These are phyloP conservation scores for Drosophila paranaensis DNA, from an alignment of 2,888 invertebrate species.

Conservation along the genomic window DNA sequence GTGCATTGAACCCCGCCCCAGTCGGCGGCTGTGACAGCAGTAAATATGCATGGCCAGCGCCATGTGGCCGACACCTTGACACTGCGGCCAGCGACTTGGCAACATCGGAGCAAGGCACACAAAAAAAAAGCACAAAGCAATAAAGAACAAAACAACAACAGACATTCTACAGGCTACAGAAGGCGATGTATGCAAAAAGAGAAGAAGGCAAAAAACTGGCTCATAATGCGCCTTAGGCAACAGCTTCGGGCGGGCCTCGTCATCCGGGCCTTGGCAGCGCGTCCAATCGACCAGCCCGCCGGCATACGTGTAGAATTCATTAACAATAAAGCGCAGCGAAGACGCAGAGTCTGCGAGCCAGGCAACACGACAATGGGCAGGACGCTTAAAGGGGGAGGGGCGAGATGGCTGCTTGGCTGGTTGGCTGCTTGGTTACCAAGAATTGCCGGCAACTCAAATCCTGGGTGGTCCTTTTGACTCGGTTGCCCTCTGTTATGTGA, in stretches of 20 bases:
- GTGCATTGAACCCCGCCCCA: conserved; percentile 65
- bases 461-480: conserved; percentile 68
- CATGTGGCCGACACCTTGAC: conserved; percentile 79
- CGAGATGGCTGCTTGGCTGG: conserved; percentile 23
- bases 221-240: conserved; percentile 38
- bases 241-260: conserved; percentile 47
- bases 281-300: conserved; percentile 35
- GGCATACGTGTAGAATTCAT: conserved; percentile 72
- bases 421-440: conserved; percentile 59
- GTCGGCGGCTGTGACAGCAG: conserved; percentile 39
- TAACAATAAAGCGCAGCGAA: conserved; percentile 70
- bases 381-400: background rate
- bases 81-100: conserved; percentile 45
- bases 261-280: conserved; percentile 14
- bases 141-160: conserved; percentile 43
- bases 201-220: conserved; percentile 48
- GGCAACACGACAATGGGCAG: background rate
- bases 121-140: conserved; percentile 14
- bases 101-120: conserved; percentile 43
- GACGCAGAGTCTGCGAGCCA: conserved; percentile 15
- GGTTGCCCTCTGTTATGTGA: conserved; percentile 34
- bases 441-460: conserved; percentile 65
- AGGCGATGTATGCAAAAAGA: conserved; percentile 46
- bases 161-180: conserved; percentile 19
- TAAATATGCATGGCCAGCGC: conserved; percentile 60